phyloP scores from a whole-genome alignment of 2,113 vertebrate species.

The Oostethus manadensis region DNA sequence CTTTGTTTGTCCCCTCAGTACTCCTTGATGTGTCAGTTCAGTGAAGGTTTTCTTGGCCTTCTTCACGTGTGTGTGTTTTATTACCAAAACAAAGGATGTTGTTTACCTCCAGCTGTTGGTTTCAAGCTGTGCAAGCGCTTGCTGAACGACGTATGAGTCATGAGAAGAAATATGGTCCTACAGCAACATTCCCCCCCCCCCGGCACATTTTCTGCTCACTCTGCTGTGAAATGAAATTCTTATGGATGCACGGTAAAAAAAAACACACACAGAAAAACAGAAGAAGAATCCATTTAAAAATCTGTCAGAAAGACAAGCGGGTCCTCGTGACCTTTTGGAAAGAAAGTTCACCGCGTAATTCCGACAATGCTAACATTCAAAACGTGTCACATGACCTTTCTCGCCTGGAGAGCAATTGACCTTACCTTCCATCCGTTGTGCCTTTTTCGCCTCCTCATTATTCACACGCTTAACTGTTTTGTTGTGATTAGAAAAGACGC shows the following conservation, averaged over 20 bases:
- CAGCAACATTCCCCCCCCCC: neutral
- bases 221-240: slow-evolving; percentile 4
- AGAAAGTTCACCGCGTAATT: neutral
- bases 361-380: neutral
- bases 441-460: too few species aligned
- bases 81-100: slow-evolving; percentile 5
- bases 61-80: neutral
- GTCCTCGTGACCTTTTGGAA: neutral
- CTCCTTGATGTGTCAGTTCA: neutral
- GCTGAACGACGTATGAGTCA: slow-evolving; percentile 4
- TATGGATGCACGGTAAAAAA: neutral
- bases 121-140: slow-evolving; percentile 3
- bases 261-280: neutral
- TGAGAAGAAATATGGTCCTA: neutral
- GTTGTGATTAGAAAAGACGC: too few species aligned
- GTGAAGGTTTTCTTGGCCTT: too few species aligned
- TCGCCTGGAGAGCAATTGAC: neutral
- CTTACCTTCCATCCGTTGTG: too few species aligned
- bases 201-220: slow-evolving; percentile 4
- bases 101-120: neutral
- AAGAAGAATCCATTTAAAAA: slow-evolving; percentile 1
- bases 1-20: neutral
- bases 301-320: neutral
- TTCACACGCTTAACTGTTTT: too few species aligned
- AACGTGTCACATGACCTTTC: slow-evolving; percentile 11